Evolutionary conservation across 2,797 vertebrate genomes (phyloP), one percentile per base, ranked within the genome.

Genomic region (Champsocephalus esox): DNA sequence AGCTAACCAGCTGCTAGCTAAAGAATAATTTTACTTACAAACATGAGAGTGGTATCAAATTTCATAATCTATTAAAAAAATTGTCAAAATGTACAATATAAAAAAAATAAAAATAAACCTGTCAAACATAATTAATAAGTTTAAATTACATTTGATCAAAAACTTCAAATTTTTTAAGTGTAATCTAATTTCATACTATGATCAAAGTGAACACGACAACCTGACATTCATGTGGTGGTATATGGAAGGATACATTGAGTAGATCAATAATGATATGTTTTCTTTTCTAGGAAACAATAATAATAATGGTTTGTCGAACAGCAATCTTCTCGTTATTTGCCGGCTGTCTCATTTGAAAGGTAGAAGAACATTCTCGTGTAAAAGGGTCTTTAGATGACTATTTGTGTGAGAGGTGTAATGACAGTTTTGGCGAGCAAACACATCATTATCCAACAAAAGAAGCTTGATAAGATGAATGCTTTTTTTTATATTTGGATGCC

Each of bases 391-490:
- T 28, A n/a, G 46, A 76, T 66, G 66, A 71, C 57, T 75, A 11
- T 81, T 79, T 75, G 67, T 73, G 64, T 50, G 57, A 69, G 55
- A 66, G 62, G 69, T 77, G 66, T 73, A 79, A 83, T 84, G 69
- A 81, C 76, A 79, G 80, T 68, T 77, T 70, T 59, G 56, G 56
- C 50, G 63, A 67, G 66, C 70, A 69, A 86, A 84, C 80, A 73
- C 74, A 73, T 83, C 70, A 83, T 88, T 91, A 90, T 81, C 80
- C 48, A 79, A 88, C 81, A 90, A 86, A 84, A 85, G 79, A 83
- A 49, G 59, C 66, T 54, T 78, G 82, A 85, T 85, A 71, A 81
- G 59, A 87, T 66, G 12, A 64, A 73, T 74, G 62, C 67, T 46
- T 79, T 83, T 70, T 48, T 55, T 46, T 57, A 43, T 44, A 34